Base-by-base conservation (phyloP, 2,888 invertebrate genomes). In the Parnassius glacialis region DNA sequence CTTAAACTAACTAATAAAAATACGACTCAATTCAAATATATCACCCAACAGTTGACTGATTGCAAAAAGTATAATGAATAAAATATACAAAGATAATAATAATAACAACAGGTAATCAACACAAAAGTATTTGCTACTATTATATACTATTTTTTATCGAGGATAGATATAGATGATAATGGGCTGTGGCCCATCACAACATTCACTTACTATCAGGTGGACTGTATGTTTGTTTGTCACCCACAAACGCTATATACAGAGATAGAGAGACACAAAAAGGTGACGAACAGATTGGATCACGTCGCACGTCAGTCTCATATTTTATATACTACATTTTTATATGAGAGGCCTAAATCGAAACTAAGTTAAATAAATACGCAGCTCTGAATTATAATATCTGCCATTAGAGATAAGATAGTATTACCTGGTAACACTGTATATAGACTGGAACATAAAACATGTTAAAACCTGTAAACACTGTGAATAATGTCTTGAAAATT, bases 371-470 rank as follows among this genome's bases (percentile, higher is more conserved):
- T 61, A 61, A 52, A 61, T 52, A 56, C 55, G 43, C 45, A 34
- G 45, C 45, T 34, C 44, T 45, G 51, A 56, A 52, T 61, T 45
- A 13, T 9, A 52, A 20, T 52, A 51, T 51, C 55, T 61, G 56
- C 47, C 51, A 51, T 44, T 48, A 13, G 12, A 44, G 61, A 61
- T 56, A 56, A 61, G 61, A 61, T 61, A 34, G 11, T 20, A 52
- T 61, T 52, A 52, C 61, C 61, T 55, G 55, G 60, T 56, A 61
- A 56, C 61, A 44, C 56, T 11, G 50, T 48, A 12, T 44, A 34
- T 51, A 43, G 45, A 45, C 11, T 11, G 12, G 9, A 51, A 13
- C 13, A 54, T 48, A 16, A 43, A 52, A 60, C 10, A 13, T 48
- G 48, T 50, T 53, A 59, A 52, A 53, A 48, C 47, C 50, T 54